Evolutionary conservation across 2,797 vertebrate species (phyloP), one percentile per base, ranked within the genome.

Genomic region (Hippoglossus hippoglossus): DNA sequence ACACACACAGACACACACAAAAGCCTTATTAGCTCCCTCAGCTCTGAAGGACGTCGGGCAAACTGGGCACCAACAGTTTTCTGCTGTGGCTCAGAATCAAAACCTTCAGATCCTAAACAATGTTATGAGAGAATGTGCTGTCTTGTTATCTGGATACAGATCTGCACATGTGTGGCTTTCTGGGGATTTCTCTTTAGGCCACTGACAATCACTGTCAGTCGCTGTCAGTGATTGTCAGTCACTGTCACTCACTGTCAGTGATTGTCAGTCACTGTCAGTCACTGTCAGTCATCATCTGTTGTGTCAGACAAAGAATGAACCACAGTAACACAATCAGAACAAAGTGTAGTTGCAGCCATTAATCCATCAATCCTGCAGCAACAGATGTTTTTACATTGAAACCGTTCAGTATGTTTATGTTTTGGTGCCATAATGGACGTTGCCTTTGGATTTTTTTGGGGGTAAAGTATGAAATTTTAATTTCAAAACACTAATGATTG

Each of bases 11-110:
- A 28, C 5, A 26, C 5, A n/a, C 25, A 50, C 0, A 6, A 44
- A 57, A 44, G 21, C 11, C 16, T 58, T 55, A 57, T 63, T 44
- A 31, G 46, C 72, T 65, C 46, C 71, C 58, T 70, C 18, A 31
- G 11, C 12, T 63, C 31, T 39, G 34, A 4, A 22, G 22, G 22
- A 22, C 22, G n/a, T n/a, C 51, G 26, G 26, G 18, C 28, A 11
- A 13, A 19, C 21, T 2, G n/a, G 31, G 25, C 6, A 16, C 36
- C 15, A 24, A 25, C 28, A 7, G 28, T 31, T 31, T 31, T 31
- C 28, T 19, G 53, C 15, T 24, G 39, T n/a, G 15, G 13, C 18
- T 4, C 10, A 1, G 24, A 28, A 21, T 66, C 54, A 34, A 47
- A 56, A 56, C 6, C 41, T 8, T 31, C 28, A 31, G 28, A 31